Base-by-base conservation (phyloP, 2,113 vertebrate species). In the Hemiscyllium ocellatum region DNA sequence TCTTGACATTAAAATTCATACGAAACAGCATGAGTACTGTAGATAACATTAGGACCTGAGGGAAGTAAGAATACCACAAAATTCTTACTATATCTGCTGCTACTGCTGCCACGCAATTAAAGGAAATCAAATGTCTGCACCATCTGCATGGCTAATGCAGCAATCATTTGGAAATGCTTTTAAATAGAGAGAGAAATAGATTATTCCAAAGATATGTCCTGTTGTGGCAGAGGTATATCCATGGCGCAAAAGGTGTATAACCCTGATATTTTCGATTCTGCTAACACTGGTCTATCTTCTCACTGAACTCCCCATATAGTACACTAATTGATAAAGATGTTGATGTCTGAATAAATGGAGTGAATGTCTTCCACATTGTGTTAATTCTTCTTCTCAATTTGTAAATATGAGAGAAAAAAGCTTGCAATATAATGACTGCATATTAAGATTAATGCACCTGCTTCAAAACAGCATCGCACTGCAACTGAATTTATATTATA, bases 31-130 rank as follows among this genome's bases (percentile, higher is more conserved):
- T 68, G 66, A 37, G 69, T n/a, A 42, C n/a, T 70, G n/a, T 42
- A 42, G 66, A 22, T 66, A 94, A 65, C 90, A 94, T n/a, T 24
- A 94, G 91, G 65, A 69, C 37, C 5, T 47, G 19, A 68, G 66
- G 65, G 90, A 68, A 68, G 78, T 94, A 15, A 94, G 13, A 68
- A 94, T 7, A 70, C 66, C n/a, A 47, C 66, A 94, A 29, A 37
- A 94, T 94, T 70, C 93, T 70, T 94, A 94, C 37, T 94, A 66
- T 33, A 42, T 94, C 47, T 94, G 93, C 93, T 70, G 66, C 90
- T 94, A 7, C 52, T 94, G 65, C 66, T 47, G 29, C n/a, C 6
- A 15, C 4, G 87, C 87, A 90, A 90, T 90, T 17, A 90, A 52
- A 90, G 52, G 13, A 90, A 90, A 90, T 90, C 93, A 26, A 65